These are phyloP conservation scores for Aelia acuminata DNA, from an alignment of 2,888 invertebrate genomes.

Conservation along the genomic window DNA sequence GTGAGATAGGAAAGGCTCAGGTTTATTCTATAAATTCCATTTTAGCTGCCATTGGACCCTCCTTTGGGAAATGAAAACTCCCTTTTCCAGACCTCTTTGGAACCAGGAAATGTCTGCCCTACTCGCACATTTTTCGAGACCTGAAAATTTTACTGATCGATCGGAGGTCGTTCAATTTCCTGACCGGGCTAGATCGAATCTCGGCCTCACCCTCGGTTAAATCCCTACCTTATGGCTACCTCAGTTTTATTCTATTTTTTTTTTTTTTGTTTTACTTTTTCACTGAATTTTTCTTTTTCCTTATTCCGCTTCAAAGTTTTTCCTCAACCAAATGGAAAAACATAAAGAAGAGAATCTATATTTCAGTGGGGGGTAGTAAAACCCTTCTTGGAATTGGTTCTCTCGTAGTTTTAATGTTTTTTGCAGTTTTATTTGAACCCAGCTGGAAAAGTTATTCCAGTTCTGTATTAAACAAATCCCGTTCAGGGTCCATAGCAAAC, in stretches of 20 bases:
- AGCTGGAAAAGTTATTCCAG: background rate
- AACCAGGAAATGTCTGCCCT: background rate
- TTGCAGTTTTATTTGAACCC: background rate
- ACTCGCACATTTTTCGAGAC: background rate
- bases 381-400: conserved; percentile 11
- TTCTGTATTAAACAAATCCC: background rate
- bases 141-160: conserved; percentile 44
- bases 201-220: background rate
- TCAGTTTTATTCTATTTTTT: background rate
- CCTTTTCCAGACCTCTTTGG: conserved; percentile 18
- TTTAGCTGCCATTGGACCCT: conserved; percentile 31
- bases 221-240: background rate
- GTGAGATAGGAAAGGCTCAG: background rate
- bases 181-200: conserved; percentile 30
- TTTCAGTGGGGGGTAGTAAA: background rate
- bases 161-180: conserved; percentile 46
- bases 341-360: conserved; percentile 16
- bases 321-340: background rate
- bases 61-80: conserved; percentile 50
- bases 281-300: background rate
- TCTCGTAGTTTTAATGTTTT: conserved; percentile 1
- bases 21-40: conserved; percentile 49
- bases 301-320: background rate
- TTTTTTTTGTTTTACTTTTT: background rate
- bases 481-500: background rate